Base-by-base conservation (phyloP, 2,888 invertebrate genomes). In the Hermaeophaga mercurialis region DNA sequence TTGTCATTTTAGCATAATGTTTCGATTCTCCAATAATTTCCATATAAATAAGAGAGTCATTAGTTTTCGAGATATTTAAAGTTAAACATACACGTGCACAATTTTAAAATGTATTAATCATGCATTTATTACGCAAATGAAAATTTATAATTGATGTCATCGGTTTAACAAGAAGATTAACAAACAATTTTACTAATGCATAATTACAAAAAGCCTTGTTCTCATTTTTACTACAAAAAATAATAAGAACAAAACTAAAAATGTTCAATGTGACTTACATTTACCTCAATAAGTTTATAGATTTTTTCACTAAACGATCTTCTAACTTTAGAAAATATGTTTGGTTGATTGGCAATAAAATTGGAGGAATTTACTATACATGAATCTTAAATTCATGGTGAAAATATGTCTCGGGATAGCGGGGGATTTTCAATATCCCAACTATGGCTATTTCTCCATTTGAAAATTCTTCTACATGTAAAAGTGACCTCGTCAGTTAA, bases 1-100 rank as follows among this genome's bases (percentile, higher is more conserved):
- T 45, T 14, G 28, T 8, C 26, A 45, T 17, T 45, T 26, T 15
- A 45, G 26, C 15, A 17, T 12, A 3, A 26, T 45, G 2, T 22
- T 44, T 44, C 24, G 5, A 44, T 44, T 22, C 9, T 44, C 22
- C 44, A 44, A 26, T 22, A 44, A 2, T 44, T 24, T 24, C 6
- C 5, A 39, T 7, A 18, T 39, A 19, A 15, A 15, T 24, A 14
- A 12, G 7, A 34, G 34, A 47, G 47, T 45, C 45, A 45, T 45
- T 26, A 45, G 26, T 45, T 28, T 28, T 28, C 45, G 26, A 45
- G 45, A 45, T 45, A 28, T 45, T 26, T 45, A n/a, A 45, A 45
- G 45, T 45, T 45, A 28, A 44, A n/a, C n/a, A n/a, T n/a, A n/a
- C n/a, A n/a, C n/a, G n/a, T n/a, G 9, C 44, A 44, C n/a, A 22